A percentile compares a stretch with the other conserved stretches of the same genome.
These are phyloP conservation scores for Campoletis raptor DNA, from an alignment of 2,888 invertebrate species.

Conservation along the genomic window DNA sequence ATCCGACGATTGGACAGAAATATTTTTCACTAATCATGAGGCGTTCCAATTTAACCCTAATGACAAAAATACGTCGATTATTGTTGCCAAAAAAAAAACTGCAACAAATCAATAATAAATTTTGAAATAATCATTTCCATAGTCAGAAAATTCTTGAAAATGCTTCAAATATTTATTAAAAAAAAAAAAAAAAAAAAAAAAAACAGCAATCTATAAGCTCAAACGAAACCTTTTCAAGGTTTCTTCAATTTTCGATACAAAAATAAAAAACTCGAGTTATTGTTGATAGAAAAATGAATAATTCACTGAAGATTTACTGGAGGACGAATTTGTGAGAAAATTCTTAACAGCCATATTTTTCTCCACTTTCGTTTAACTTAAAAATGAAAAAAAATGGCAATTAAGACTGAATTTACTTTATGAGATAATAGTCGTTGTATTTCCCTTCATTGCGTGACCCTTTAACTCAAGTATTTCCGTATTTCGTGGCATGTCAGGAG, in stretches of 20 bases:
- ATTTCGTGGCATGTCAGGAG: background rate
- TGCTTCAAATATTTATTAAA: too few species aligned
- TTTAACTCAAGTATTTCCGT: constrained; percentile 22
- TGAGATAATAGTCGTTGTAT: constrained; percentile 59
- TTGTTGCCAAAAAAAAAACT: background rate
- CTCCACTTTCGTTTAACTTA: background rate
- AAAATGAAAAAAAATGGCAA: constrained; percentile 2
- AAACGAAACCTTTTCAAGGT: too few species aligned
- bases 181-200: too few species aligned
- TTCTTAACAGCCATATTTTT: background rate
- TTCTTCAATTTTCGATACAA: too few species aligned
- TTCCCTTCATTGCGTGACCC: constrained; percentile 66
- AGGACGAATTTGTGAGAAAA: too few species aligned
- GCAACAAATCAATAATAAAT: too few species aligned
- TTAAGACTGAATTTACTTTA: constrained; percentile 42
- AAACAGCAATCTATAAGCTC: too few species aligned
- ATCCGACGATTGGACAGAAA: background rate
- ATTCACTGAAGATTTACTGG: too few species aligned
- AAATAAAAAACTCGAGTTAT: too few species aligned
- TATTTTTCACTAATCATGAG: background rate
- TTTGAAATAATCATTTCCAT: too few species aligned
- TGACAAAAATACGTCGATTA: background rate
- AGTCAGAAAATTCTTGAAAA: too few species aligned
- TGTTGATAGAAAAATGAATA: too few species aligned
- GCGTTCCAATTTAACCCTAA: background rate